Base-by-base conservation (phyloP, 30 jellyfish, hydroid and myxozoan genomes). In the Hydractinia echinata region DNA sequence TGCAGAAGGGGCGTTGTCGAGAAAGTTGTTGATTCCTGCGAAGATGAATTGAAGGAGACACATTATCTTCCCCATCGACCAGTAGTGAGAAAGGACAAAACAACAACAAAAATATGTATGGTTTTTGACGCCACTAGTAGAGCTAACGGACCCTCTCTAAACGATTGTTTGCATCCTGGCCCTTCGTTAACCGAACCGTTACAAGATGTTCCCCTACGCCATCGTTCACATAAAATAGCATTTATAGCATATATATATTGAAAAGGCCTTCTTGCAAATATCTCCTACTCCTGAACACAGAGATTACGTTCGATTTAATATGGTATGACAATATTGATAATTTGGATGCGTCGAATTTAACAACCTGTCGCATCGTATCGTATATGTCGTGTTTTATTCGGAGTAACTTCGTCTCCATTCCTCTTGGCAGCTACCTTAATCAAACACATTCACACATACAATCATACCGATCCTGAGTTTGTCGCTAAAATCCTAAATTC, bases 91-190 rank as follows among this genome's bases (percentile, higher is more conserved):
- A 56, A 74, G 16, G 79, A 56, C 39, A 74, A 73, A 20, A 76
- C 68, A 4, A 83, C 92, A 10, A 76, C 84, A 21, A 73, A 83
- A 64, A 81, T 76, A 18, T 54, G 92, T n/a, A 66, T 84, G 5
- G 92, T 73, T 9, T 73, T 71, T 73, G 87, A 74, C 73, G 90
- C 87, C 51, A 67, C 82, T 39, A 39, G 66, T 16, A 53, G 82
- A 49, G 76, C 54, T 51, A 1, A 64, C 18, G 81, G 88, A 4
- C 51, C 66, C 50, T 67, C 80, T 53, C 71, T 76, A 49, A 83
- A 83, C 30, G 83, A 83, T 53, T 83, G 88, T 76, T 61, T 83
- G 67, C 86, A 83, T 54, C 73, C 66, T 19, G 92, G 92, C 30
- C 92, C 92, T 10, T 44, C 83, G 72, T 15, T 84, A 14, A 77